phyloP scores from a whole-genome alignment of 2,797 vertebrate species.

The Sebastes itinus region DNA sequence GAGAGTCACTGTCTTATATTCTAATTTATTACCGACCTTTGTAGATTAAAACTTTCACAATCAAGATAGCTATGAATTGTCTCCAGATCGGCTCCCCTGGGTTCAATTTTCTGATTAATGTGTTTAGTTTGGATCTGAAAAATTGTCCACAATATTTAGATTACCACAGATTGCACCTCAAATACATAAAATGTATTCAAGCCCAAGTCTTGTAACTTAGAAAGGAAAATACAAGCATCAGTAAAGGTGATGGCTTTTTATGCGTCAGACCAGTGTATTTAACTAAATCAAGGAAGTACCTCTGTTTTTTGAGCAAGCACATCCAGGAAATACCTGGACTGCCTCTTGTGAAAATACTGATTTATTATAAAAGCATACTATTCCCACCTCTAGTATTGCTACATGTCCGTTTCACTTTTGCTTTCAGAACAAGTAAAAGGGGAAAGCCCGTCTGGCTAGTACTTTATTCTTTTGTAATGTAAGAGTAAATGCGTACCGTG shows the following conservation, averaged over 20 bases:
- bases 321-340: constrained; percentile 25
- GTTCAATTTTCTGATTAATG: background rate
- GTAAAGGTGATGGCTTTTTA: background rate
- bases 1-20: too few relatives aligned
- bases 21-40: background rate
- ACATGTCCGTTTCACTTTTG: constrained; percentile 5
- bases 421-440: background rate
- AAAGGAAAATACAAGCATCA: background rate
- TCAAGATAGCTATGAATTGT: background rate
- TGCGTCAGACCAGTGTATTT: background rate
- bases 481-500: background rate
- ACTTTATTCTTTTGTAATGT: background rate
- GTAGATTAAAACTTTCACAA: background rate
- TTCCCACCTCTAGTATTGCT: background rate
- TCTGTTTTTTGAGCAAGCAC: background rate
- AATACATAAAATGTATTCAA: background rate
- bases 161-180: background rate
- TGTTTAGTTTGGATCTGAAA: background rate
- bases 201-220: background rate
- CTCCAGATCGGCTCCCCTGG: background rate
- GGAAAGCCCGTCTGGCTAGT: background rate
- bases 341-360: background rate
- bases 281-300: constrained; percentile 20
- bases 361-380: background rate
- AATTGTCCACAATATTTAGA: background rate